Evolutionary conservation across 1,140 invertebrate genomes (phyloP), one percentile per base, ranked within the genome.

Genomic region (Sweltsa coloradensis): DNA sequence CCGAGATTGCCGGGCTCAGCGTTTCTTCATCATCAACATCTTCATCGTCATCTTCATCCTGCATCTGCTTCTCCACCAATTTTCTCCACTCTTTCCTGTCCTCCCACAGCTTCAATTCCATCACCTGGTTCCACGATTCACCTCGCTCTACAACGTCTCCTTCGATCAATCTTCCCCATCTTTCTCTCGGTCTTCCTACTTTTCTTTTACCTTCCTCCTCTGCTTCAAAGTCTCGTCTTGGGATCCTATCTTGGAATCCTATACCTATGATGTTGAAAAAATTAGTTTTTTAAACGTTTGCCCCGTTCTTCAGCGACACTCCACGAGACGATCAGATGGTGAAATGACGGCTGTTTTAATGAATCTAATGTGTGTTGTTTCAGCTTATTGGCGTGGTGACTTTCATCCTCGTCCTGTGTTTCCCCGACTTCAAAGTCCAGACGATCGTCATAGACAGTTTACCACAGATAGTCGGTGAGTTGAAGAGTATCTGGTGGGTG

Each of bases 361-460:
- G 29, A 31, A 16, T 31, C 16, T 37, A 22, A 19, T 42, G 41
- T 42, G 5, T 5, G 14, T 23, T 19, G 24, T 71, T 58, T 51
- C 67, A 73, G 76, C 60, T 70, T 52, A 62, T 75, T 53, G 73
- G 73, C 56, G 71, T 78, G 47, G 63, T 75, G 58, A 68, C 68
- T 26, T 61, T 77, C 47, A 61, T 76, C 23, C 51, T 75, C 23
- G 64, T 76, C 42, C 66, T 70, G n/a, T n/a, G n/a, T 24, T 65
- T 68, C 2, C 60, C 69, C 11, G 68, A 73, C 31, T 67, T 80
- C 19, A 71, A 81, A 55, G 79, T 82, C 61, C 78, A 74, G 55
- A 85, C 81, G 13, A 82, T 81, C 55, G 71, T 83, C 29, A 71
- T 83, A 49, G 76, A 79, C 53, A 71, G 68, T 34, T 41, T 77